Percentiles rank a stretch among this genome's conserved stretches.
Conservation (phyloP, 2,113 vertebrate genomes). For the Melanocharis versteri region DNA sequence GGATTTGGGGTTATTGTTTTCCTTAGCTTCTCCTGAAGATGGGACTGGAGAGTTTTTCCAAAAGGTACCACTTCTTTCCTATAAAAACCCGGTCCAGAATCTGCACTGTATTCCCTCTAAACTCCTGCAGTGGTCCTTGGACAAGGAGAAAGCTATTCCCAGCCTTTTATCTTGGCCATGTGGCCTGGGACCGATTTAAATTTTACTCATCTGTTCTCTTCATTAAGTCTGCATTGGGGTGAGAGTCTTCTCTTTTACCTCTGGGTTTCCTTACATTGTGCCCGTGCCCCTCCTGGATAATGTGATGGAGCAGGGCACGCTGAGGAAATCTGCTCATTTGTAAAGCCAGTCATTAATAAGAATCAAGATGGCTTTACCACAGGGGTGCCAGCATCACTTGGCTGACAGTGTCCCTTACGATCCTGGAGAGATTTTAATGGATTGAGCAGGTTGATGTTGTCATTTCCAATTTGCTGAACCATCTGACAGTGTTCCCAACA, state of each 20-base stretch:
- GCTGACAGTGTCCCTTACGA: conserved; percentile 58
- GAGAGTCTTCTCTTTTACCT: neutral
- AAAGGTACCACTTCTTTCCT: neutral
- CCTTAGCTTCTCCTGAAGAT: neutral
- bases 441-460: conserved; percentile 74
- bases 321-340: conserved; percentile 56
- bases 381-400: conserved; percentile 48
- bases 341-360: conserved; percentile 61
- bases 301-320: neutral
- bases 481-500: conserved; percentile 69
- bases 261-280: neutral
- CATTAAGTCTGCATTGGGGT: neutral
- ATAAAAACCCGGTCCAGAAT: neutral
- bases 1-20: neutral
- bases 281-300: neutral
- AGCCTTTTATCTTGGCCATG: neutral
- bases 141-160: conserved; percentile 16
- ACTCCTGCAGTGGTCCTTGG: neutral
- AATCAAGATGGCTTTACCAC: conserved; percentile 64
- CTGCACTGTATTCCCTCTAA: neutral
- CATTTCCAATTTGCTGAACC: conserved; percentile 74
- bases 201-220: neutral
- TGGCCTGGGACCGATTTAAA: neutral
- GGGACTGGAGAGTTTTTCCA: neutral
- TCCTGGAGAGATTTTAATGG: conserved; percentile 68